A percentile compares a stretch with the other conserved stretches of the same genome.
These are phyloP conservation scores for Artemia franciscana DNA, from an alignment of 1,140 invertebrate genomes.

Conservation along the genomic window DNA sequence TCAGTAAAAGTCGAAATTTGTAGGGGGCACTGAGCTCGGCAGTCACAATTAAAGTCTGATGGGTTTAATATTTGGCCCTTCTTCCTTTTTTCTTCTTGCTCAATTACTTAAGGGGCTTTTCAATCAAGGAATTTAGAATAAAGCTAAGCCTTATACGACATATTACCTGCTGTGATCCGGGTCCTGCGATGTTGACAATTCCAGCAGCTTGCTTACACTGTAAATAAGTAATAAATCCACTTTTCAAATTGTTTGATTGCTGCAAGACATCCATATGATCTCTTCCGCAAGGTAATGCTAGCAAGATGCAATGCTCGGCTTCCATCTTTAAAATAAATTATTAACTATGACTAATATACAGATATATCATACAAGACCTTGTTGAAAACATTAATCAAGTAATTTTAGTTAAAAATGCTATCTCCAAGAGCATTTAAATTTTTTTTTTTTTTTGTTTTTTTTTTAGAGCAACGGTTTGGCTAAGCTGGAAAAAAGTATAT, in stretches of 20 bases:
- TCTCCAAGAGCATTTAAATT: constrained; percentile 6
- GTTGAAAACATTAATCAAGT: background rate
- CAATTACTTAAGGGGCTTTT: no score
- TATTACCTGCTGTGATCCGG: constrained; percentile 56
- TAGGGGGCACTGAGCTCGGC: no score
- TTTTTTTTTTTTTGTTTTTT: no score
- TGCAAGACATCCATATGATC: constrained; percentile 76
- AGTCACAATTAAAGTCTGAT: no score
- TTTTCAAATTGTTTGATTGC: constrained; percentile 68
- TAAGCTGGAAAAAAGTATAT: no score
- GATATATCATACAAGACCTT: constrained; percentile 4
- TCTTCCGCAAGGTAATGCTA: constrained; percentile 79
- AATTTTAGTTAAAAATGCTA: constrained; percentile 1
- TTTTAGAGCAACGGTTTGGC: no score
- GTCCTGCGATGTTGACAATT: constrained; percentile 80
- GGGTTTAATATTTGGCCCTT: no score
- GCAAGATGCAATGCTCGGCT: constrained; percentile 81
- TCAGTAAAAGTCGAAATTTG: no score
- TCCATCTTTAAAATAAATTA: constrained; percentile 41
- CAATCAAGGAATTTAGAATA: no score
- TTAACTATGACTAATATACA: constrained; percentile 1
- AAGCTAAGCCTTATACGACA: no score
- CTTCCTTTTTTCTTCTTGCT: no score
- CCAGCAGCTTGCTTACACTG: constrained; percentile 90
- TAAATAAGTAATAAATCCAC: constrained; percentile 85